Evolutionary conservation across 2,797 vertebrate genomes (phyloP).

Genomic region (Ataeniobius toweri): DNA sequence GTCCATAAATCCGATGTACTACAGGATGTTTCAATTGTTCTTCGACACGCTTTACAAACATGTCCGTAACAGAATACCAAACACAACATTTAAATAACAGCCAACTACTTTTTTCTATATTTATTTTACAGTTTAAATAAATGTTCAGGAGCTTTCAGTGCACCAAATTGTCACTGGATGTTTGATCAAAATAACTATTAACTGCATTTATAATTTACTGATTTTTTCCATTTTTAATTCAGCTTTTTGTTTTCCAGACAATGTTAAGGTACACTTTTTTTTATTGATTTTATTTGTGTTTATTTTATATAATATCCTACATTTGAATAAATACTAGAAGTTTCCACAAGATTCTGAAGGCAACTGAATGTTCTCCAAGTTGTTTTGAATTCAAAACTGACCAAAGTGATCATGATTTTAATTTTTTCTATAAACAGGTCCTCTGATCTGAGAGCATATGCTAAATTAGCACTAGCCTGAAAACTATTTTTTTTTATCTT

Average conservation of each 20-base stretch:
- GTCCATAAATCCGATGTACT: background rate
- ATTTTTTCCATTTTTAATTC: background rate
- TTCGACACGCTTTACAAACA: background rate
- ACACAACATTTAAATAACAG: background rate
- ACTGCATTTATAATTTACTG: background rate
- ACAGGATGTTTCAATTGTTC: background rate
- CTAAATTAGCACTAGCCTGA: too few species aligned
- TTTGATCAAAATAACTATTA: background rate
- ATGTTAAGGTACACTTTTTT: too few species aligned
- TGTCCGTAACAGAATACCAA: background rate
- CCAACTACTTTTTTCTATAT: background rate
- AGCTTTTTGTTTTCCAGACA: too few species aligned
- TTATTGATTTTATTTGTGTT: background rate
- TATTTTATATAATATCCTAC: background rate
- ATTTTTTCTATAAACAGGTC: too few species aligned
- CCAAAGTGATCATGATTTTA: too few species aligned
- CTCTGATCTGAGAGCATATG: too few species aligned
- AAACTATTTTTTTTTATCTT: too few species aligned
- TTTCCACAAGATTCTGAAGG: too few species aligned
- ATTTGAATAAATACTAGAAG: too few species aligned
- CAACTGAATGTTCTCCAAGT: too few species aligned
- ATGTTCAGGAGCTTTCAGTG: background rate
- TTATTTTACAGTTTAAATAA: background rate
- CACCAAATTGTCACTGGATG: background rate
- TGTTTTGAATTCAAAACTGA: too few species aligned